A percentile compares a stretch with the other conserved stretches of the same genome.
Evolutionary conservation across 2,888 invertebrate species (phyloP).

Genomic region (Parnassius glacialis): DNA sequence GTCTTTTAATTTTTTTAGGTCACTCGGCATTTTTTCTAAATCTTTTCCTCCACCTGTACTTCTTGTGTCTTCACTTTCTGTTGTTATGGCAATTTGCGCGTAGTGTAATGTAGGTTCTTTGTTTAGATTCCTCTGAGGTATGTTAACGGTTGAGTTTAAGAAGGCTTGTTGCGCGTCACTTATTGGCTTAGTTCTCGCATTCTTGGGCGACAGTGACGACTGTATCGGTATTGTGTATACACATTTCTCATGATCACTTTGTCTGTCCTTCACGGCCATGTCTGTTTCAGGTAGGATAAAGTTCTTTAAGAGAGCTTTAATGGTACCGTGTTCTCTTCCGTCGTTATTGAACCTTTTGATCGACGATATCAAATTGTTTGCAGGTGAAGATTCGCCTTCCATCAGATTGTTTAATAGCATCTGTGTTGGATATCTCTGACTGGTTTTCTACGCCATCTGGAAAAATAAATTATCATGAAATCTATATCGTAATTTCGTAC

Average conservation of each 20-base stretch:
- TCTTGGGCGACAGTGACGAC: constrained; percentile 48
- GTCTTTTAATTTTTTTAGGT: constrained; percentile 42
- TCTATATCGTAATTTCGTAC: constrained; percentile 29
- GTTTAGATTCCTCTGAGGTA: constrained; percentile 35
- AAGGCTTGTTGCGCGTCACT: constrained; percentile 68
- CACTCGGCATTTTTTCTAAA: constrained; percentile 34
- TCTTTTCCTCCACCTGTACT: constrained; percentile 71
- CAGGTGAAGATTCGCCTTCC: constrained; percentile 65
- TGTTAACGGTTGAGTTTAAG: constrained; percentile 59
- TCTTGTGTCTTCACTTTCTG: constrained; percentile 68
- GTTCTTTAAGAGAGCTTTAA: constrained; percentile 66
- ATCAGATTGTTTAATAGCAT: constrained; percentile 66
- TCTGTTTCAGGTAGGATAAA: constrained; percentile 64
- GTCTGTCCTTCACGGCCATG: constrained; percentile 72
- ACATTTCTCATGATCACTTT: constrained; percentile 55
- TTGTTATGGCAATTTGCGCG: constrained; percentile 68
- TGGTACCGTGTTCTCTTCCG: constrained; percentile 61
- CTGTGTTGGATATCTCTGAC: constrained; percentile 56
- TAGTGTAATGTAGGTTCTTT: constrained; percentile 59
- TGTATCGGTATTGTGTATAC: constrained; percentile 66
- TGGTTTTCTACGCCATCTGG: constrained; percentile 72
- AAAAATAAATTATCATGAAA: constrained; percentile 40
- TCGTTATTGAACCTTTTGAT: constrained; percentile 60
- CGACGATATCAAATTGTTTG: constrained; percentile 61
- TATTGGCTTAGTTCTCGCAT: constrained; percentile 57